Evolutionary conservation across 2,113 vertebrate genomes (phyloP).

Genomic region (Sylvilagus bachmani): DNA sequence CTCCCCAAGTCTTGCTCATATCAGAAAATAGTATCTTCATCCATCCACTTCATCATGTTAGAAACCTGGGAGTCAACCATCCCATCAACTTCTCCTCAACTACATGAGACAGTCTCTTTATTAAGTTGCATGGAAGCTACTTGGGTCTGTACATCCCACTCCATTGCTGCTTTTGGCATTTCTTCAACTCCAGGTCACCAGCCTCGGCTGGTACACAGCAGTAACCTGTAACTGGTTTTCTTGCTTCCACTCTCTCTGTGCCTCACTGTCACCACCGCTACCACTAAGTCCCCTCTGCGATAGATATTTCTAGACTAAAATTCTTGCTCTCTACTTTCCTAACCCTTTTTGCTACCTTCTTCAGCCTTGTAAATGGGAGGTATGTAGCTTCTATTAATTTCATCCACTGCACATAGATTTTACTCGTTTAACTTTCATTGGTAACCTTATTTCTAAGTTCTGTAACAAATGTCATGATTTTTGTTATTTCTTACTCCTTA

Average conservation of each 20-base stretch:
- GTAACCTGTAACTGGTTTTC: neutral
- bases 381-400: neutral
- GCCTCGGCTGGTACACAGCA: neutral
- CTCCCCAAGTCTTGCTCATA: neutral
- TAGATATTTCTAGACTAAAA: neutral
- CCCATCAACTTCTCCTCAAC: neutral
- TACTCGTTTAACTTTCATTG: neutral
- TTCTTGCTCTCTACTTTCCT: neutral
- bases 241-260: neutral
- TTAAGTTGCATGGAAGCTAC: neutral
- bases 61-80: neutral
- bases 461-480: neutral
- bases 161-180: neutral
- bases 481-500: neutral
- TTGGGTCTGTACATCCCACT: neutral
- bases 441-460: neutral
- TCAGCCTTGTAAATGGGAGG: neutral
- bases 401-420: neutral
- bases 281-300: neutral
- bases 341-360: neutral
- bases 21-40: neutral
- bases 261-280: neutral
- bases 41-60: neutral
- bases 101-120: neutral
- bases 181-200: neutral